A percentile compares a stretch with the other conserved stretches of the same genome.
phyloP scores from a whole-genome alignment of 2,113 vertebrate genomes.

The Tamias sibiricus region DNA sequence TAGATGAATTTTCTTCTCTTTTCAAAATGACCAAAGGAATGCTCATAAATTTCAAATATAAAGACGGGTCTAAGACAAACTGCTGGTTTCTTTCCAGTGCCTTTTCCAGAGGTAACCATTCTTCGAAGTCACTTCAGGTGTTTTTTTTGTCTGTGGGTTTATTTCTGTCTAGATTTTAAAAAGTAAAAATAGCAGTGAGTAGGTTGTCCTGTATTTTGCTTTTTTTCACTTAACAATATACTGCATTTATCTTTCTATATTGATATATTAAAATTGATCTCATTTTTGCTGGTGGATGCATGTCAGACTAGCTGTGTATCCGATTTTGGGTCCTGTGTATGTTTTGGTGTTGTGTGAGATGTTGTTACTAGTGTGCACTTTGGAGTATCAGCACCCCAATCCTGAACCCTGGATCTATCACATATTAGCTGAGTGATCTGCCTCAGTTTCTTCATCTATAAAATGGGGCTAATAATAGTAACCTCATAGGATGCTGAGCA shows the following conservation, averaged over 20 bases:
- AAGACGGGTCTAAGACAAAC: background rate
- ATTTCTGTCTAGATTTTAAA: background rate
- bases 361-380: background rate
- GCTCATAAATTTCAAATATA: background rate
- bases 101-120: background rate
- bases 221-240: background rate
- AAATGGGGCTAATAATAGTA: background rate
- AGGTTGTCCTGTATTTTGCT: background rate
- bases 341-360: background rate
- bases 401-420: background rate
- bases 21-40: background rate
- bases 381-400: background rate
- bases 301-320: rapidly evolving
- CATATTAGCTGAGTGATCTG: background rate
- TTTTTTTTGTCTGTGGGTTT: background rate
- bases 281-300: background rate
- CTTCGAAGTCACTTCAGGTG: background rate
- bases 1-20: background rate
- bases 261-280: background rate
- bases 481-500: background rate
- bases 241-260: background rate
- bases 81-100: too few species aligned
- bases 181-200: background rate
- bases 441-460: background rate
- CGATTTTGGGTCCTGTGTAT: background rate